Evolutionary conservation across 2,113 vertebrate species (phyloP).

Genomic region (Coturnix japonica): DNA sequence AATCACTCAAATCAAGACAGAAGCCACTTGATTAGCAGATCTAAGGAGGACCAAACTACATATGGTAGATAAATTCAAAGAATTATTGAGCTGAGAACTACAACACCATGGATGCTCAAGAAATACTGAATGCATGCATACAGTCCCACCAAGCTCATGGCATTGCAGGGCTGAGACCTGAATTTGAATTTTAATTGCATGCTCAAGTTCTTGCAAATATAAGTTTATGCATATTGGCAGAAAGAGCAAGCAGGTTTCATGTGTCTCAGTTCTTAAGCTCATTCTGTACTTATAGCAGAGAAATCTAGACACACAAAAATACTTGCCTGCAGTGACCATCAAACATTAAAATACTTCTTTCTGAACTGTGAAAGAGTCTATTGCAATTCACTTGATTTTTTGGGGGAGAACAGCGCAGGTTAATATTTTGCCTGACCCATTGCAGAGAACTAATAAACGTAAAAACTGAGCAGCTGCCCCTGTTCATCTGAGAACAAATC

Average conservation of each 20-base stretch:
- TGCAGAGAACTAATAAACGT: slow-evolving; percentile 34
- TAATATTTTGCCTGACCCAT: slow-evolving; percentile 39
- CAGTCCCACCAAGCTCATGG: background rate
- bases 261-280: background rate
- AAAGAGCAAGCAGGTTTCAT: background rate
- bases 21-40: background rate
- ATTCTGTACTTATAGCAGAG: background rate
- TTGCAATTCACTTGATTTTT: background rate
- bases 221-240: background rate
- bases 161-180: background rate
- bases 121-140: background rate
- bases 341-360: background rate
- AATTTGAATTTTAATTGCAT: background rate
- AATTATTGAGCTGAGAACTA: background rate
- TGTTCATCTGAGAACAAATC: slow-evolving; percentile 57
- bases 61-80: background rate
- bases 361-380: background rate
- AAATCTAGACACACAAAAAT: background rate
- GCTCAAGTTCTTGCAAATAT: background rate
- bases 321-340: background rate
- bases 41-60: background rate
- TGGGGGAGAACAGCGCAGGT: background rate
- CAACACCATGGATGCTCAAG: background rate
- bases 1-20: background rate
- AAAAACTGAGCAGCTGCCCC: slow-evolving; percentile 33